A percentile compares a stretch with the other conserved stretches of the same genome.
These are phyloP conservation scores for Homarus americanus DNA, from an alignment of 1,140 invertebrate genomes.

Conservation along the genomic window DNA sequence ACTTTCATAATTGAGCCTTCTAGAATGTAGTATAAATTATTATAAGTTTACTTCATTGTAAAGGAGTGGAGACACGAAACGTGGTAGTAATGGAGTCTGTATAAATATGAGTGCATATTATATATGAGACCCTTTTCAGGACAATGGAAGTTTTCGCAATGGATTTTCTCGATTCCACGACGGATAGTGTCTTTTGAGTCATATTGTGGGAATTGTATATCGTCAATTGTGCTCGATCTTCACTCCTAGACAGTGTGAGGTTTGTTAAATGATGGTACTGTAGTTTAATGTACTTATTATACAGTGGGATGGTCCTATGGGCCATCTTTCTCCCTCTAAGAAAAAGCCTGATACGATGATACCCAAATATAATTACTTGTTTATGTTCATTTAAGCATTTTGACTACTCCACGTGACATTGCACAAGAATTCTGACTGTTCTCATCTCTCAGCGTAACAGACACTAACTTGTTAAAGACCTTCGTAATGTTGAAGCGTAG, in stretches of 20 bases:
- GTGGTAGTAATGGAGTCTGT: neutral
- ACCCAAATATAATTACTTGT: too few species aligned
- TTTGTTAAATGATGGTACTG: neutral
- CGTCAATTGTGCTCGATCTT: neutral
- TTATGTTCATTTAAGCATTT: too few species aligned
- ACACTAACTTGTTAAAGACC: too few species aligned
- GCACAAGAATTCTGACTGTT: too few species aligned
- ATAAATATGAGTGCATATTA: neutral
- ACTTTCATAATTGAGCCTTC: too few species aligned
- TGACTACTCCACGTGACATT: too few species aligned
- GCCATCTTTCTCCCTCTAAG: neutral
- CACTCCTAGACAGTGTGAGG: neutral
- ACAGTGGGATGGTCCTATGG: neutral
- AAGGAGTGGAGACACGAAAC: too few species aligned
- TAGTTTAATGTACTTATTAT: neutral
- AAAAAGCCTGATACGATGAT: neutral
- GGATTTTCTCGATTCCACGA: neutral
- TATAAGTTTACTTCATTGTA: too few species aligned
- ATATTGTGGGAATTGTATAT: slow-evolving; percentile 7
- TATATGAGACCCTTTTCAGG: neutral
- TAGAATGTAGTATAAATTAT: neutral
- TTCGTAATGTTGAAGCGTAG: too few species aligned
- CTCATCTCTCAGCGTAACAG: too few species aligned
- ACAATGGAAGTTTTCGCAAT: neutral
- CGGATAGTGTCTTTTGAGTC: neutral